Percentiles rank a stretch among this genome's conserved stretches.
Conservation (phyloP, 1,140 invertebrate genomes). For the Drosophila virilis region DNA sequence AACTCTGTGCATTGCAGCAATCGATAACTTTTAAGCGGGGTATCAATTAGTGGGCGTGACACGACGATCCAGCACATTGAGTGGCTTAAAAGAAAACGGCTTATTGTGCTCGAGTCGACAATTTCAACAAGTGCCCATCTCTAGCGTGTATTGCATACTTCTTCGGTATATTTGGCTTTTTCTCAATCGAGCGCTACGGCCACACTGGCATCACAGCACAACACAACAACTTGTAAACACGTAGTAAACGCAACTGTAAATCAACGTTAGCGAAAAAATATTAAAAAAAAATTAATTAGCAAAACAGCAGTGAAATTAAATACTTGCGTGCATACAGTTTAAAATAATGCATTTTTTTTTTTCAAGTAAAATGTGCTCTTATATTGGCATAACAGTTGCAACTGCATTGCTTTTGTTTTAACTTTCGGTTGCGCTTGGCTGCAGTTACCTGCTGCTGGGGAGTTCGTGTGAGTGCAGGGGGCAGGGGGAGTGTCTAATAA, state of each 20-base stretch:
- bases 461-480: slow-evolving; percentile 32
- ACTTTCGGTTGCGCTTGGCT: slow-evolving; percentile 23
- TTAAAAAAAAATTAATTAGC: slow-evolving; percentile 6
- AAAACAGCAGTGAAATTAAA: slow-evolving; percentile 9
- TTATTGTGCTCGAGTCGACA: background rate
- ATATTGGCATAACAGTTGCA: slow-evolving; percentile 9
- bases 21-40: slow-evolving; percentile 22
- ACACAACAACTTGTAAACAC: slow-evolving; percentile 55
- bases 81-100: background rate
- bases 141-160: slow-evolving; percentile 10
- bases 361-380: slow-evolving; percentile 15
- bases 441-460: slow-evolving; percentile 7
- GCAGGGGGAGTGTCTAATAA: slow-evolving; percentile 1
- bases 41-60: background rate
- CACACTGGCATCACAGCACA: slow-evolving; percentile 30
- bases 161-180: background rate
- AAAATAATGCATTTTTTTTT: background rate
- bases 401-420: slow-evolving; percentile 17
- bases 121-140: background rate
- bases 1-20: slow-evolving; percentile 22
- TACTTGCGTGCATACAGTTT: slow-evolving; percentile 19
- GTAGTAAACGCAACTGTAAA: slow-evolving; percentile 54
- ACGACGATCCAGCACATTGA: background rate
- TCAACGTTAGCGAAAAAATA: slow-evolving; percentile 20
- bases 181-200: slow-evolving; percentile 4